These are phyloP conservation scores for Heliothis subflexa DNA, from an alignment of 1,140 invertebrate genomes.

Conservation along the genomic window DNA sequence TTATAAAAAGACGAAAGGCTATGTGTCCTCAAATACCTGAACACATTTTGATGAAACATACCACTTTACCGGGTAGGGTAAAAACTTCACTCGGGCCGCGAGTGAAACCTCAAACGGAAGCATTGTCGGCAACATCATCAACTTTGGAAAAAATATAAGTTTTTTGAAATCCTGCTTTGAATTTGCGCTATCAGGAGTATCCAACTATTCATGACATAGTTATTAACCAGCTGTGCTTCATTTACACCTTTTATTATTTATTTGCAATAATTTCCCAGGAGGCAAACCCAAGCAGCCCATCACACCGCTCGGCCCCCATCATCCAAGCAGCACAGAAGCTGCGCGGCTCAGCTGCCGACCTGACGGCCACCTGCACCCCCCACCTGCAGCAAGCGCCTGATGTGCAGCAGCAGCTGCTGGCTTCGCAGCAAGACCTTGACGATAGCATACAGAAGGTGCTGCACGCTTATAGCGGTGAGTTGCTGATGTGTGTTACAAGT, in stretches of 20 bases:
- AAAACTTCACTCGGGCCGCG: too few species aligned
- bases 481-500: background rate
- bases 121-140: too few species aligned
- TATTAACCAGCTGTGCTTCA: too few species aligned
- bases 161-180: too few species aligned
- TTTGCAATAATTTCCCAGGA: background rate
- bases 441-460: slow-evolving; percentile 29
- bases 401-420: background rate
- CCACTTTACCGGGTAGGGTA: too few species aligned
- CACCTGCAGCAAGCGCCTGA: background rate
- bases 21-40: too few species aligned
- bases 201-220: too few species aligned
- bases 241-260: background rate
- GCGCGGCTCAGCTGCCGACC: background rate
- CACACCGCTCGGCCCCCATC: background rate
- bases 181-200: too few species aligned
- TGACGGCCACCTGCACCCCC: background rate
- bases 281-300: background rate
- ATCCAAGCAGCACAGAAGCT: background rate
- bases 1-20: too few species aligned
- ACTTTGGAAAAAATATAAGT: too few species aligned
- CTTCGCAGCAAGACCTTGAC: background rate
- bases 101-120: too few species aligned
- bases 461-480: background rate
- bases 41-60: too few species aligned